Percentiles rank a stretch among this genome's conserved stretches.
These are phyloP conservation scores for Myopa testacea DNA, from an alignment of 2,888 invertebrate genomes.

Conservation along the genomic window DNA sequence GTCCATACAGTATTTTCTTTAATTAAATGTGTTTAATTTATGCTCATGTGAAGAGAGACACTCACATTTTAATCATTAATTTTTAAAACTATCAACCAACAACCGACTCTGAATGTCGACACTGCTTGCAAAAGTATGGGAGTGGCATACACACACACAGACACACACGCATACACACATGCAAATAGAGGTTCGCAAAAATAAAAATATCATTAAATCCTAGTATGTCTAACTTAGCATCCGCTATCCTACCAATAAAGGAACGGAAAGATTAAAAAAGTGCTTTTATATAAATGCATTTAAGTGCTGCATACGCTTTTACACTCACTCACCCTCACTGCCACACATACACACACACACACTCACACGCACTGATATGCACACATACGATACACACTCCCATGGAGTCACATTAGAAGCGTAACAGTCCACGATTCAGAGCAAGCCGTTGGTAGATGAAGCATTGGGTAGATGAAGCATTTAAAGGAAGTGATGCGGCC, in stretches of 20 bases:
- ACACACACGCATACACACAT: background rate
- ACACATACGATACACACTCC: background rate
- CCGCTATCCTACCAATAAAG: background rate
- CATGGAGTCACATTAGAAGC: background rate
- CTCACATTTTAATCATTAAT: background rate
- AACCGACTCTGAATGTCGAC: background rate
- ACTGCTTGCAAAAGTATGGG: background rate
- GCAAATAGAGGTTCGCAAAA: background rate
- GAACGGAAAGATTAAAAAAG: background rate
- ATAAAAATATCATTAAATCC: conserved; percentile 5
- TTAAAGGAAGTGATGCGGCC: conserved; percentile 14
- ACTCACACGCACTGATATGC: background rate
- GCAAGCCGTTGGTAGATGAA: background rate
- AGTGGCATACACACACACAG: background rate
- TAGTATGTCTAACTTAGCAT: background rate
- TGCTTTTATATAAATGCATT: conserved; percentile 29
- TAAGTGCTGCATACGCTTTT: background rate
- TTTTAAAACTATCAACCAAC: background rate
- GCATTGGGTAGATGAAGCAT: conserved; percentile 13
- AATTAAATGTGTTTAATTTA: conserved; percentile 13
- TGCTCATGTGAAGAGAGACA: background rate
- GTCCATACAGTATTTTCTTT: no score
- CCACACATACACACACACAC: conserved; percentile 1
- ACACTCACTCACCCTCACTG: background rate
- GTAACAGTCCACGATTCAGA: background rate